Base-by-base conservation (phyloP, 1,140 invertebrate genomes). In the Hyphantria cunea region DNA sequence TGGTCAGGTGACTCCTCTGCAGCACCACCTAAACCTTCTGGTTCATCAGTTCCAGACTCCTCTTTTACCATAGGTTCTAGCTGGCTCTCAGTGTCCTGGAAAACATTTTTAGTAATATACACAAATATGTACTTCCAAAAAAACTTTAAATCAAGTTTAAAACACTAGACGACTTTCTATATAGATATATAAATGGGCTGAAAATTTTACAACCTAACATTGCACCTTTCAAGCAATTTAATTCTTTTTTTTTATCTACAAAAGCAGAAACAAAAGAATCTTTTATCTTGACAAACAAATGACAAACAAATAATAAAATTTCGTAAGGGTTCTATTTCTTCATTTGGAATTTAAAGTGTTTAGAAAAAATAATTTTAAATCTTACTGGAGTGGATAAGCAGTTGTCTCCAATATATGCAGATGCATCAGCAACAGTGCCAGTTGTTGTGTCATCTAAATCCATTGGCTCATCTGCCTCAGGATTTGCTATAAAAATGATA, bases 1-100 rank as follows among this genome's bases (percentile, higher is more conserved):
- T 92, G 91, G 45, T 92, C 91, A 5, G 91, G 91, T 45, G 88
- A 91, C 52, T 90, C 91, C 58, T 91, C 90, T 39, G 86, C 80
- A 31, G 74, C 73, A 15, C 69, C 80, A 9, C 61, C 81, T 0
- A 72, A 68, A 4, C 70, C 80, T 37, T 85, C 89, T 3, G 64
- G 59, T 33, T 88, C 80, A 51, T 86, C 82, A 7, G 83, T 65
- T 14, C 74, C 70, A 6, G 41, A 13, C 41, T 80, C 72, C 53
- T 88, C 82, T 64, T 89, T 86, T 49, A 83, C 68, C 50, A 89
- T 66, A n/a, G 83, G 76, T 17, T 91, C 89, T 41, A 87, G 59
- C 17, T 80, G 78, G 56, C 78, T 74, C 44, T 90, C 88, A 31
- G 69, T 72, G 15, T 89, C 86, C 76, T 90, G 80, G 11, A 82